Percentiles rank a stretch among this genome's conserved stretches.
These are phyloP conservation scores for Trypoxylus dichotomus DNA, from an alignment of 1,140 invertebrate species.

Conservation along the genomic window DNA sequence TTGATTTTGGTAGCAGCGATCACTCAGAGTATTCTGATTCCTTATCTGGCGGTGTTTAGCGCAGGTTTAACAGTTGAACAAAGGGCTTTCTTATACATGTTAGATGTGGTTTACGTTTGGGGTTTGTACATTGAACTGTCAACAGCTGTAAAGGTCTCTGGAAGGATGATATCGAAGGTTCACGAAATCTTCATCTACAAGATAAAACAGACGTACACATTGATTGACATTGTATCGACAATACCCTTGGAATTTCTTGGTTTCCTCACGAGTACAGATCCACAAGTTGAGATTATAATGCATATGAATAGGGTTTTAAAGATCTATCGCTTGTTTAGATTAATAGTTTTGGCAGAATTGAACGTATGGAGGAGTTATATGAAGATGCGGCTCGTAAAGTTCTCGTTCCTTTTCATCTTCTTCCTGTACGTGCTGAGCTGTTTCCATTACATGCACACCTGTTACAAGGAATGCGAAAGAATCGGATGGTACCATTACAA, in stretches of 20 bases:
- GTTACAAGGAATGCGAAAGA: conserved; percentile 1
- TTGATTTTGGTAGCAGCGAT: conserved; percentile 9
- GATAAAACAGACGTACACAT: conserved; percentile 10
- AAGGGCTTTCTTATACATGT: not conserved
- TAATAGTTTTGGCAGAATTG: not conserved
- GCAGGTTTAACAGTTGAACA: not conserved
- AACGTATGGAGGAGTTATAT: conserved; percentile 21
- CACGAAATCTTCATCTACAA: conserved; percentile 24
- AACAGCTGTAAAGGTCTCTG: conserved; percentile 19
- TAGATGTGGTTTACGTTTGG: conserved; percentile 30
- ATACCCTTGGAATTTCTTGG: conserved; percentile 17
- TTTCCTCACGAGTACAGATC: not conserved
- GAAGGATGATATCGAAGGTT: not conserved
- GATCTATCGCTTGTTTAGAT: conserved; percentile 10
- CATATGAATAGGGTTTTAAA: conserved; percentile 22
- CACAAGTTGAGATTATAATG: not conserved
- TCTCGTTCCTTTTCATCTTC: not conserved
- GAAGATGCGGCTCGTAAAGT: conserved; percentile 14
- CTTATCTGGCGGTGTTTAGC: conserved; percentile 15
- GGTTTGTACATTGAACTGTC: conserved; percentile 29
- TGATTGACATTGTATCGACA: conserved; percentile 27
- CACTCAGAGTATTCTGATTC: conserved; percentile 8
- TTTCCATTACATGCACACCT: not conserved
- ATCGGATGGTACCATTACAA: conserved; percentile 27
- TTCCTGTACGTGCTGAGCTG: not conserved